Conservation (phyloP, 2,888 invertebrate species). For the Galerucella pusilla region DNA sequence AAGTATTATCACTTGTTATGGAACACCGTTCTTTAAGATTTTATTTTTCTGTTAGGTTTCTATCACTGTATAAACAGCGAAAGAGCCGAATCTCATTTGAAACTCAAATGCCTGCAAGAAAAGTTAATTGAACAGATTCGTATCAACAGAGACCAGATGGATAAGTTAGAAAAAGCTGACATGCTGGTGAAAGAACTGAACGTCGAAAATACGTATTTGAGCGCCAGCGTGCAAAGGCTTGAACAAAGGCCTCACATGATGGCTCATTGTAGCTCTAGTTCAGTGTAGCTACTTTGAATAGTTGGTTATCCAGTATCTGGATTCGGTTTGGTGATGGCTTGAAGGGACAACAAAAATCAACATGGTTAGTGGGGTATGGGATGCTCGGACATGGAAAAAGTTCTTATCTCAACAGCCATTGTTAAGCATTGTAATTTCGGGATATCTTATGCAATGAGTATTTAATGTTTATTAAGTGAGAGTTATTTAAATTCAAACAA, state of each 20-base stretch:
- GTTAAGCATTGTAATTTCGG: neutral
- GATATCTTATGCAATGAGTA: too few species aligned
- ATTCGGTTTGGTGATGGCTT: neutral
- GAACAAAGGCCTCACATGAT: constrained; percentile 69
- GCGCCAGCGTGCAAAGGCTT: constrained; percentile 71
- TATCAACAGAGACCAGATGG: constrained; percentile 70
- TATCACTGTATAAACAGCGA: constrained; percentile 70
- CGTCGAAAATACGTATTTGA: constrained; percentile 84
- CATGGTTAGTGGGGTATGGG: too few species aligned
- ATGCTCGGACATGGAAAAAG: too few species aligned
- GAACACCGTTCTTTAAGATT: neutral
- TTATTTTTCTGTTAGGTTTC: constrained; percentile 62
- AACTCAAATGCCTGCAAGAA: constrained; percentile 68
- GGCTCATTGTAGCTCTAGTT: constrained; percentile 61
- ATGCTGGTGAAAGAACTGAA: constrained; percentile 84
- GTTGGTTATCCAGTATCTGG: constrained; percentile 14
- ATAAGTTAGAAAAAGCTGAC: constrained; percentile 79
- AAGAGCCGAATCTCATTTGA: constrained; percentile 67
- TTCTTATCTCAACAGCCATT: neutral
- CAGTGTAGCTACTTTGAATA: constrained; percentile 43
- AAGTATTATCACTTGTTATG: constrained; percentile 58
- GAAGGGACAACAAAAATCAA: neutral
- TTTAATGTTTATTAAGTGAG: neutral
- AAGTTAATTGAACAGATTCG: constrained; percentile 69
- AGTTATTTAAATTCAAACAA: too few species aligned